Percentiles rank a stretch among this genome's conserved stretches.
Conservation (phyloP, 2,113 vertebrate genomes). For the Cebus imitator region DNA sequence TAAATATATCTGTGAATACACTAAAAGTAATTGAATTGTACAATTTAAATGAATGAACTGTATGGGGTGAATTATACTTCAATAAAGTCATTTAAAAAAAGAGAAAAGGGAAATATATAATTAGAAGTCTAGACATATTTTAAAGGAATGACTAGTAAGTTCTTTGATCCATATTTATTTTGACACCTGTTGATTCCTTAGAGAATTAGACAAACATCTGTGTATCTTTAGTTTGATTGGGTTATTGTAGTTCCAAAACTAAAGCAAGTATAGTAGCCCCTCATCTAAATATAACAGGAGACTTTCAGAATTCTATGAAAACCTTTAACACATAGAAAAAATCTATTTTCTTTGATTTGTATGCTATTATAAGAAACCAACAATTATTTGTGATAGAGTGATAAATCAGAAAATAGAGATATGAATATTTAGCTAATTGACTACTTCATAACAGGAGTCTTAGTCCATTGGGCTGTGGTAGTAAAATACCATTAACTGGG, state of each 20-base stretch:
- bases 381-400: background rate
- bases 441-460: background rate
- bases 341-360: background rate
- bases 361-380: background rate
- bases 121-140: background rate
- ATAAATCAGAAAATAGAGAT: background rate
- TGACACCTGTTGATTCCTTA: background rate
- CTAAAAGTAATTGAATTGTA: too few relatives aligned
- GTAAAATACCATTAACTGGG: background rate
- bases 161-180: background rate
- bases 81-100: too few relatives aligned
- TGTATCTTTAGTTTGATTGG: background rate
- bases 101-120: background rate
- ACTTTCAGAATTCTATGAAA: background rate
- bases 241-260: background rate
- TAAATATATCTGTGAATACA: too few relatives aligned
- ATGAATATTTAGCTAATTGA: background rate
- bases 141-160: background rate
- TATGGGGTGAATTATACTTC: too few relatives aligned
- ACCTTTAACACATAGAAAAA: background rate
- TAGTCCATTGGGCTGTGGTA: background rate
- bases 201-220: background rate
- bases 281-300: background rate
- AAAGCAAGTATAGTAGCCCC: background rate
- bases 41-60: too few relatives aligned